Conservation (phyloP, 2,888 invertebrate genomes). For the Spatulosminthurus flaviceps region DNA sequence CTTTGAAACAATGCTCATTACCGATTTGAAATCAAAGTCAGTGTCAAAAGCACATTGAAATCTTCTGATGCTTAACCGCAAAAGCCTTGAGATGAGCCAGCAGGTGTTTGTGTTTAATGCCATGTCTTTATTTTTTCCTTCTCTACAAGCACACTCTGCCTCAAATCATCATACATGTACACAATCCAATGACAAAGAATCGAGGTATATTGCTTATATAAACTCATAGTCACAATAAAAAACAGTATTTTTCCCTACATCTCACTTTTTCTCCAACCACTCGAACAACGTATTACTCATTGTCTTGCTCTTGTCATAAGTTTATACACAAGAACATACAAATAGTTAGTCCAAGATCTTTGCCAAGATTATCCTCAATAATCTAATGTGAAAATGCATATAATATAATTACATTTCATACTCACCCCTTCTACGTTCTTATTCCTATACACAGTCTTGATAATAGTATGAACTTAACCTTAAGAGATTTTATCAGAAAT, state of each 20-base stretch:
- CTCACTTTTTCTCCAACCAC: neutral
- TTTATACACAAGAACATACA: neutral
- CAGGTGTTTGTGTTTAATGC: slow-evolving; percentile 10
- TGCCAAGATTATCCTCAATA: neutral
- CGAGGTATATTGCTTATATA: too few relatives aligned
- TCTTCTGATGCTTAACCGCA: slow-evolving; percentile 51
- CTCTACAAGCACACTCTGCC: too few relatives aligned
- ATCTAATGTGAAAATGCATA: neutral
- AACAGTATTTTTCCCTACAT: neutral
- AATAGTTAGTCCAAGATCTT: neutral
- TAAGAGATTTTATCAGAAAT: neutral
- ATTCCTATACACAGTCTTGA: too few relatives aligned
- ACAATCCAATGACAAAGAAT: too few relatives aligned
- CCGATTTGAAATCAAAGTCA: slow-evolving; percentile 52
- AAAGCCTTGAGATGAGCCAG: slow-evolving; percentile 51
- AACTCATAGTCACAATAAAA: neutral
- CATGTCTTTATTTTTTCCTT: neutral
- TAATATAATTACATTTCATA: neutral
- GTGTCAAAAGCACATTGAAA: slow-evolving; percentile 51
- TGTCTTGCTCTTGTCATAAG: slow-evolving; percentile 6
- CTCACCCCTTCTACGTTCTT: neutral
- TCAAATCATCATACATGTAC: too few relatives aligned
- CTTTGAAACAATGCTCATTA: slow-evolving; percentile 51
- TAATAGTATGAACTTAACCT: slow-evolving; percentile 18
- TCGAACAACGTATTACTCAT: neutral